These are phyloP conservation scores for Stigmatopora argus DNA, from an alignment of 2,113 vertebrate genomes.

Conservation along the genomic window DNA sequence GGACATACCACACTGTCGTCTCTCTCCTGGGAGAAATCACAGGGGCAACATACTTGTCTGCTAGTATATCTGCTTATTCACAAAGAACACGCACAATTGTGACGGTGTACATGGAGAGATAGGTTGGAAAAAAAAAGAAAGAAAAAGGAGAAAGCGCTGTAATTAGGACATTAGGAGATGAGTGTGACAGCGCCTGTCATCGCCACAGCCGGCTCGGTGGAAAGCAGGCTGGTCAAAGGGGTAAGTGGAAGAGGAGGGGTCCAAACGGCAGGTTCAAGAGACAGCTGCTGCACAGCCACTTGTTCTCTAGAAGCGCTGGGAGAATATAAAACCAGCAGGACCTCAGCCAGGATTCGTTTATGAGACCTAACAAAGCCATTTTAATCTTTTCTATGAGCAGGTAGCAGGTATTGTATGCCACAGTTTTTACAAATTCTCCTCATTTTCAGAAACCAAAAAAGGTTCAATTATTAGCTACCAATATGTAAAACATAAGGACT, in stretches of 20 bases:
- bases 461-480: constrained; percentile 41
- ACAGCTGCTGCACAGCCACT: constrained; percentile 66
- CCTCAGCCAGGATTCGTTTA: constrained; percentile 55
- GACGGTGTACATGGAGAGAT: neutral
- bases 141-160: constrained; percentile 25
- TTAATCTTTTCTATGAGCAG: constrained; percentile 6
- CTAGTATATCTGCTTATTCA: constrained; percentile 45
- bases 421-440: constrained; percentile 21
- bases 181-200: constrained; percentile 67
- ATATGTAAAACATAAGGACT: neutral
- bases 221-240: constrained; percentile 59
- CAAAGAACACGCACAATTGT: constrained; percentile 21
- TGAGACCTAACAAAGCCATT: constrained; percentile 41
- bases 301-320: constrained; percentile 66
- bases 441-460: constrained; percentile 31
- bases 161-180: constrained; percentile 70
- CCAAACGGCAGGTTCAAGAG: constrained; percentile 59
- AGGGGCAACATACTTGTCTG: constrained; percentile 28
- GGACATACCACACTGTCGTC: constrained; percentile 21
- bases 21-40: constrained; percentile 34
- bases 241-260: constrained; percentile 50
- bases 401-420: constrained; percentile 43
- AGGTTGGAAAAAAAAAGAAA: neutral
- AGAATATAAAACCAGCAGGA: constrained; percentile 63
- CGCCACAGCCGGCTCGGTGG: constrained; percentile 48